A percentile compares a stretch with the other conserved stretches of the same genome.
Conservation (phyloP, 2,797 vertebrate species). For the Chiloscyllium punctatum region DNA sequence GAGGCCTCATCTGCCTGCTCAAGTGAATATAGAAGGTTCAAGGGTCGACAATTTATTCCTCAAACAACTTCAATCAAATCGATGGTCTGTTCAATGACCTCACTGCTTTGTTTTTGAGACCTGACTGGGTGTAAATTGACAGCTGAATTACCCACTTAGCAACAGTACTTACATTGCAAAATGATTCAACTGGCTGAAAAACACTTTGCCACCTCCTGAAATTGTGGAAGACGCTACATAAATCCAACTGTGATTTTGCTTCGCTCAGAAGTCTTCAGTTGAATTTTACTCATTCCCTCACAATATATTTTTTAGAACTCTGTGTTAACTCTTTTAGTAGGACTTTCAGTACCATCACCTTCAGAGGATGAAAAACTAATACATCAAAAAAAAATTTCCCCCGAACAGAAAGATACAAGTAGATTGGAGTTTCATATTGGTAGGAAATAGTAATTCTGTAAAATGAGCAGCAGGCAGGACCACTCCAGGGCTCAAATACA, state of each 20-base stretch:
- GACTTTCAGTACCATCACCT: background rate
- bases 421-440: background rate
- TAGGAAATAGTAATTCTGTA: background rate
- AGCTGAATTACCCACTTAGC: background rate
- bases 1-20: too few relatives aligned
- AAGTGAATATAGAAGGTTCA: too few relatives aligned
- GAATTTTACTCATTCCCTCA: background rate
- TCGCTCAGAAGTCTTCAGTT: background rate
- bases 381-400: background rate
- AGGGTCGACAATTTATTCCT: background rate
- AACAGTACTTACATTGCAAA: background rate
- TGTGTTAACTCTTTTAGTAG: too few relatives aligned
- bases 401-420: background rate
- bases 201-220: background rate
- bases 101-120: background rate
- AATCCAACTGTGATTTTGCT: background rate
- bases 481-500: background rate
- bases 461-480: background rate
- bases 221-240: background rate
- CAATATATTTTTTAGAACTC: background rate
- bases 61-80: background rate
- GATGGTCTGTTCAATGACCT: background rate
- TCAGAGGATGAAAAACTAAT: background rate
- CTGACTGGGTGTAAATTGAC: background rate
- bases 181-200: background rate